Conservation (phyloP, 2,113 vertebrate species). For the Laticauda colubrina region DNA sequence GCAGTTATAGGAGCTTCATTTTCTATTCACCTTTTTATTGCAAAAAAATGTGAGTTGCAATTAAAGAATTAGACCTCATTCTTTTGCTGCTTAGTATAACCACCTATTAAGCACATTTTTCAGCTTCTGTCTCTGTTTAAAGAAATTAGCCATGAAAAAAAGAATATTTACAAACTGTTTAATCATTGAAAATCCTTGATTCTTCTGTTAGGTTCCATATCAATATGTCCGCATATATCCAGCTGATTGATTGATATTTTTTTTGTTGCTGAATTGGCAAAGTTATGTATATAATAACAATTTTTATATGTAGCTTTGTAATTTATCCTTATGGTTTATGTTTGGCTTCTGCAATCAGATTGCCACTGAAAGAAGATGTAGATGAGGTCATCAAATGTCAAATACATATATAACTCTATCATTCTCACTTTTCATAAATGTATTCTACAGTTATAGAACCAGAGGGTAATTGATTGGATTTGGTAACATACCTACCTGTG, state of each 20-base stretch:
- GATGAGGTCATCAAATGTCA: constrained; percentile 14
- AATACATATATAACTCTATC: background rate
- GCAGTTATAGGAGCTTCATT: background rate
- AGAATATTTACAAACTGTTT: background rate
- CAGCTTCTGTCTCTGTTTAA: background rate
- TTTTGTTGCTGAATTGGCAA: background rate
- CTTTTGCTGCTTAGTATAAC: background rate
- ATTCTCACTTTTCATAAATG: constrained; percentile 13
- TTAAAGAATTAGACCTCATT: background rate
- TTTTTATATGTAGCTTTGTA: background rate
- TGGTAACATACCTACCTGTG: constrained; percentile 11
- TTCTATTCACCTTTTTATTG: background rate
- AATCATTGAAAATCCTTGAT: background rate
- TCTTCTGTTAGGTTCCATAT: background rate
- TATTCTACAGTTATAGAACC: background rate
- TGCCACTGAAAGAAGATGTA: background rate
- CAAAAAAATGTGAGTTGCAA: background rate
- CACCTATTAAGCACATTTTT: background rate
- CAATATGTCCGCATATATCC: background rate
- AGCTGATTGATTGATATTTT: background rate
- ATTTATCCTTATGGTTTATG: background rate
- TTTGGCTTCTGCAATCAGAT: background rate
- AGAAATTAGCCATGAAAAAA: background rate
- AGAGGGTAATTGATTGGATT: constrained; percentile 17
- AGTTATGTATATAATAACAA: background rate